A percentile compares a stretch with the other conserved stretches of the same genome.
Evolutionary conservation across 2,888 invertebrate species (phyloP).

Genomic region (Sarcophaga variegata): DNA sequence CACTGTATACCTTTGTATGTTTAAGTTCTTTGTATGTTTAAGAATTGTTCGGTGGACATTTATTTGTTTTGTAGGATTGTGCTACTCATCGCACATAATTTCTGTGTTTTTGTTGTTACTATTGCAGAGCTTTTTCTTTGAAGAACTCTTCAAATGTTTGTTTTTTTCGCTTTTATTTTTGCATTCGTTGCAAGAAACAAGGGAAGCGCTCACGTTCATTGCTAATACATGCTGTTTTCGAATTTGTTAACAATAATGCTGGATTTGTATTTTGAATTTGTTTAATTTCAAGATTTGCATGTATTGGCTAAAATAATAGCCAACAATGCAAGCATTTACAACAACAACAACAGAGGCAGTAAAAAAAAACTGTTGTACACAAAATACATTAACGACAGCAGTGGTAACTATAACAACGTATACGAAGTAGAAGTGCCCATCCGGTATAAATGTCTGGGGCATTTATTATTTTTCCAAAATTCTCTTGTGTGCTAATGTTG

Average conservation of each 20-base stretch:
- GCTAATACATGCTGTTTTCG: slow-evolving; percentile 65
- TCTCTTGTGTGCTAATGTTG: slow-evolving; percentile 4
- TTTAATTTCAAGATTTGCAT: slow-evolving; percentile 50
- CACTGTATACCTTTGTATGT: slow-evolving; percentile 9
- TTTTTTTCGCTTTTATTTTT: not conserved
- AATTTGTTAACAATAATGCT: slow-evolving; percentile 68
- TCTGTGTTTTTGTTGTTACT: slow-evolving; percentile 27
- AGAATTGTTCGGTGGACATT: slow-evolving; percentile 39
- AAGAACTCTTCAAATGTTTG: slow-evolving; percentile 42
- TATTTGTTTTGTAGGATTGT: slow-evolving; percentile 30
- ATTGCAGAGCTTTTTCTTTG: slow-evolving; percentile 30
- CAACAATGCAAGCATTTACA: not conserved
- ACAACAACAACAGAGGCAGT: slow-evolving; percentile 25
- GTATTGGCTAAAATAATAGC: slow-evolving; percentile 42
- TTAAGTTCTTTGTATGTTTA: slow-evolving; percentile 28
- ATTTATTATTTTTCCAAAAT: slow-evolving; percentile 14
- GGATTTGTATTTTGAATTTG: slow-evolving; percentile 68
- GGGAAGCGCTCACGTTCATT: slow-evolving; percentile 58
- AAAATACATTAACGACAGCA: not conserved
- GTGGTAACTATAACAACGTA: not conserved
- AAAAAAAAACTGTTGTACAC: not conserved
- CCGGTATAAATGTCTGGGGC: slow-evolving; percentile 56
- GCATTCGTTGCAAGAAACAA: not conserved
- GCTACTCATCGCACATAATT: slow-evolving; percentile 28
- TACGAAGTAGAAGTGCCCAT: slow-evolving; percentile 25